Evolutionary conservation across 2,888 invertebrate species (phyloP).

Genomic region (Heliconius aoede): DNA sequence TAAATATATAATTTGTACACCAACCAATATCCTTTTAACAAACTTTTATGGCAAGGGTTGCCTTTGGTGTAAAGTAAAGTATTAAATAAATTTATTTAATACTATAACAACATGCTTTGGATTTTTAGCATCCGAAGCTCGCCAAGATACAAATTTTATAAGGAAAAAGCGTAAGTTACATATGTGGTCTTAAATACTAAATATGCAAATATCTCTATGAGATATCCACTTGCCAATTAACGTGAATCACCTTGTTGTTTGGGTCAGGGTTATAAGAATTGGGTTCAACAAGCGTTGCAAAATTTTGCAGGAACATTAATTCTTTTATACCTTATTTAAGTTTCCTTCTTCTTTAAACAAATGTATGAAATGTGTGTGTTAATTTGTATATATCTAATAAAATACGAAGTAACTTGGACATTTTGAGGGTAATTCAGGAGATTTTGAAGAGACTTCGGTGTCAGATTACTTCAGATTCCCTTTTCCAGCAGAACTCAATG

Average conservation of each 20-base stretch:
- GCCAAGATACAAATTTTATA: not conserved
- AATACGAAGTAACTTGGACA: not conserved
- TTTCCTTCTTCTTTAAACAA: not conserved
- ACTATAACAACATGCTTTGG: too few species aligned
- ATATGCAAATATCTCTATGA: not conserved
- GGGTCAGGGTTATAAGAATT: conserved; percentile 2
- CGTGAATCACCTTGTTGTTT: not conserved
- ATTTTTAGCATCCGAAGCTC: not conserved
- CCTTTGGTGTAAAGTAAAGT: too few species aligned
- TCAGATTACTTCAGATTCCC: not conserved
- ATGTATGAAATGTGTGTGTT: not conserved
- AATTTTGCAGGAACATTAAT: not conserved
- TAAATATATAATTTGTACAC: too few species aligned
- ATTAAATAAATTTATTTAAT: too few species aligned
- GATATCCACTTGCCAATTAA: conserved; percentile 1
- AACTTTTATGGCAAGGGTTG: too few species aligned
- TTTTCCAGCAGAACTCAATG: not conserved
- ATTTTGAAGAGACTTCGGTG: not conserved
- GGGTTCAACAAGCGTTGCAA: not conserved
- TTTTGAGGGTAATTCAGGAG: not conserved
- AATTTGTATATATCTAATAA: not conserved
- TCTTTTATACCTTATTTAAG: not conserved
- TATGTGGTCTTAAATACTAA: not conserved
- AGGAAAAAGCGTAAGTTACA: not conserved
- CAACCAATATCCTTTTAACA: too few species aligned